Evolutionary conservation across 1,140 invertebrate genomes (phyloP).

Genomic region (Dinoponera quadriceps): DNA sequence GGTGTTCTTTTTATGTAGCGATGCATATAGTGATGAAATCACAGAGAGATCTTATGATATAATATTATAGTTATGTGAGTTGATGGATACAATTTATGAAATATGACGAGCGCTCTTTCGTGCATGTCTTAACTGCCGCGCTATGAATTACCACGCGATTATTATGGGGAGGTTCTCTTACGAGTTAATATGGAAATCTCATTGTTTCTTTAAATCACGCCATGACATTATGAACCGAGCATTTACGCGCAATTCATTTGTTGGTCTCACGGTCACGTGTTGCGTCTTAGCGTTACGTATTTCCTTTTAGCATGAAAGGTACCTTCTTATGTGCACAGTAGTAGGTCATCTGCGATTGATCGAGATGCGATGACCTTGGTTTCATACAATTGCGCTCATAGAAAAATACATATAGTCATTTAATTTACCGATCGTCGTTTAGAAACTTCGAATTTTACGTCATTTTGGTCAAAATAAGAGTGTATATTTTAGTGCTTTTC

Average conservation of each 20-base stretch:
- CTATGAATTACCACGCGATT: constrained; percentile 23
- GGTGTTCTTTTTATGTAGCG: too few relatives aligned
- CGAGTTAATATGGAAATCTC: constrained; percentile 30
- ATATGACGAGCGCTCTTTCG: neutral
- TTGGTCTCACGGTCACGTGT: constrained; percentile 73
- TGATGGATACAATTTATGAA: constrained; percentile 20
- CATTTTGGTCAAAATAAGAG: constrained; percentile 1
- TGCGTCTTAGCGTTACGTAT: constrained; percentile 73
- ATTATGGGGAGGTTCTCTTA: constrained; percentile 13
- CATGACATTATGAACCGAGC: constrained; percentile 27
- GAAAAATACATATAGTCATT: constrained; percentile 27
- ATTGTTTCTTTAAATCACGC: constrained; percentile 64
- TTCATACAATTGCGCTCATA: constrained; percentile 5
- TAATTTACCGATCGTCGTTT: neutral
- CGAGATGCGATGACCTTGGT: constrained; percentile 45
- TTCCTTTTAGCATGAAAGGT: constrained; percentile 65
- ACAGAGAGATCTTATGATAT: neutral
- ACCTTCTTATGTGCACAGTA: constrained; percentile 46
- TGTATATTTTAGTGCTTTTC: neutral
- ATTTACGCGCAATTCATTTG: constrained; percentile 73
- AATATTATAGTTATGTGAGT: neutral
- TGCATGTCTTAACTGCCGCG: neutral
- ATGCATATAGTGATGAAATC: neutral
- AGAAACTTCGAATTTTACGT: neutral
- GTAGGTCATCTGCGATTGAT: constrained; percentile 68